Evolutionary conservation across 2,113 vertebrate genomes (phyloP).

Genomic region (Alethe diademata): DNA sequence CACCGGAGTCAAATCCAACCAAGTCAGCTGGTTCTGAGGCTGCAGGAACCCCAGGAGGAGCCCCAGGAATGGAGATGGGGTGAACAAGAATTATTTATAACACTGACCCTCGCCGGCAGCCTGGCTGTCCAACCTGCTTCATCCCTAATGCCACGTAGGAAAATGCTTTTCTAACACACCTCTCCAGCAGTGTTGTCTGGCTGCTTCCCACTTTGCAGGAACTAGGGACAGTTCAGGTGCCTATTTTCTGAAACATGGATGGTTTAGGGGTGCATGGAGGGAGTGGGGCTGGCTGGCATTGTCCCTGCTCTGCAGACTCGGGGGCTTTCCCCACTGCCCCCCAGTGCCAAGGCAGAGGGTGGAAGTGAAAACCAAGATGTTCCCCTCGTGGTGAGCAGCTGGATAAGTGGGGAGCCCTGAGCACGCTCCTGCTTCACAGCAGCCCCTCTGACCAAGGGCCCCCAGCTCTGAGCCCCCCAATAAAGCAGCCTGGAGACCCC

Average conservation of each 20-base stretch:
- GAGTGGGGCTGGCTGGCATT: neutral
- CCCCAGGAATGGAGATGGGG: neutral
- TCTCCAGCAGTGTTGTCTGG: neutral
- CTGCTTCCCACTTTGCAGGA: neutral
- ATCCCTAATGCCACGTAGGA: neutral
- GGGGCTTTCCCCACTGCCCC: neutral
- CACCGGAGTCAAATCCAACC: constrained; percentile 71
- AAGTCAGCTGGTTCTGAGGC: constrained; percentile 66
- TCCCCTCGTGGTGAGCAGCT: neutral
- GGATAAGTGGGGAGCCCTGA: neutral
- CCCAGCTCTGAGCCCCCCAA: neutral
- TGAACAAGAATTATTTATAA: constrained; percentile 40
- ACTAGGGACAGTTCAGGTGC: neutral
- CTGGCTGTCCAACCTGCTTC: neutral
- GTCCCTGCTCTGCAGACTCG: rapidly evolving
- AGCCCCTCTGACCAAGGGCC: neutral
- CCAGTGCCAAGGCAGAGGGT: neutral
- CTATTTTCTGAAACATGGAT: neutral
- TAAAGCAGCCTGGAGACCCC: constrained; percentile 26
- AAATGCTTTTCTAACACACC: neutral
- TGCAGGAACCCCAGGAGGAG: neutral
- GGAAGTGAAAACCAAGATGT: neutral
- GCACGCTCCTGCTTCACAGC: rapidly evolving
- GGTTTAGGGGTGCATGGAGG: neutral
- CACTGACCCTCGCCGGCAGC: neutral